Evolutionary conservation across 2,113 vertebrate genomes (phyloP).

Genomic region (Heterocephalus glaber): DNA sequence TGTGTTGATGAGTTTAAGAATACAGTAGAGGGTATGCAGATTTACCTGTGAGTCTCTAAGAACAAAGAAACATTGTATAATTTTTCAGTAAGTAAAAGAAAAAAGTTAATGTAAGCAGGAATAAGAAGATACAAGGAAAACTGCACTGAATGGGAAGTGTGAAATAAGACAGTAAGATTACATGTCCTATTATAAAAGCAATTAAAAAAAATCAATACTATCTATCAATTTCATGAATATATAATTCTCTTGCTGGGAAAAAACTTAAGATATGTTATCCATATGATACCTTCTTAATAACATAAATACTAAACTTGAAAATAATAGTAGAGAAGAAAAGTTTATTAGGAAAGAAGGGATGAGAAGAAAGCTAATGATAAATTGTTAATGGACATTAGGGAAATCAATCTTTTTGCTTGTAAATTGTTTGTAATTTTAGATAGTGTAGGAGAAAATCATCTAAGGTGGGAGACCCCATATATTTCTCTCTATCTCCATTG

Average conservation of each 20-base stretch:
- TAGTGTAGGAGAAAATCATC: background rate
- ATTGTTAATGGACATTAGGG: background rate
- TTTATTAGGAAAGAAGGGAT: background rate
- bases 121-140: background rate
- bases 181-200: background rate
- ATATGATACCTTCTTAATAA: background rate
- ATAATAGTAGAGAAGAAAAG: background rate
- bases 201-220: background rate
- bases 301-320: background rate
- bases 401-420: background rate
- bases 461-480: background rate
- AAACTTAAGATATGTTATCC: background rate
- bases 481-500: background rate
- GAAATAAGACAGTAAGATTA: background rate
- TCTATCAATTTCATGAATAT: background rate
- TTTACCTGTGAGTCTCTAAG: background rate
- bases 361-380: background rate
- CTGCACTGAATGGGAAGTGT: background rate
- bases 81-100: background rate
- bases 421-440: background rate
- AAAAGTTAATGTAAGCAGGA: background rate
- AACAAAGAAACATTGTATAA: background rate
- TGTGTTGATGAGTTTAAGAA: background rate
- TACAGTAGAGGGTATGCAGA: background rate
- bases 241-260: background rate